Conservation (phyloP, 2,797 vertebrate species). For the Spheniscus humboldti region DNA sequence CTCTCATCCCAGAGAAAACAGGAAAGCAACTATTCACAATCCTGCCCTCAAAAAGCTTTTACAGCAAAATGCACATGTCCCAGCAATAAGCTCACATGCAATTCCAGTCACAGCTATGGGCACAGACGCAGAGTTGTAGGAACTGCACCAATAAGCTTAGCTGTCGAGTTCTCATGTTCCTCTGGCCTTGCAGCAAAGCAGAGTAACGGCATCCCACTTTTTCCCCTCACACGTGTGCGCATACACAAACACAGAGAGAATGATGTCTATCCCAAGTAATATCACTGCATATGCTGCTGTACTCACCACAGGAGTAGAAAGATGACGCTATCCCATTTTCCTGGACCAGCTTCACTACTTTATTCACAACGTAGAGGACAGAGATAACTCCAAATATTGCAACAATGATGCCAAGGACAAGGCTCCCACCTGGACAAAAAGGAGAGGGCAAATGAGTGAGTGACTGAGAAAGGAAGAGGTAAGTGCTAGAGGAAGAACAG, state of each 20-base stretch:
- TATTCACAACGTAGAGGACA: background rate
- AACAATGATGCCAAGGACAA: background rate
- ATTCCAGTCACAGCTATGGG: background rate
- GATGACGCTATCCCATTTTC: background rate
- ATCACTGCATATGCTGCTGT: background rate
- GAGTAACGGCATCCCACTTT: background rate
- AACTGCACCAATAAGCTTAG: background rate
- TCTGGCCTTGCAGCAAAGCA: background rate
- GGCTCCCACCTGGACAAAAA: conserved; percentile 16
- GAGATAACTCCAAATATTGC: conserved; percentile 20
- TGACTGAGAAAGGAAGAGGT: background rate
- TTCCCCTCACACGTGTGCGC: accelerated
- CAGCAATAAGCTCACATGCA: background rate
- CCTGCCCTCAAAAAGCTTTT: background rate
- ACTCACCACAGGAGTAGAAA: conserved; percentile 46
- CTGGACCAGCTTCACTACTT: background rate
- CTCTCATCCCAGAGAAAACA: background rate
- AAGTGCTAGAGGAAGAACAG: background rate
- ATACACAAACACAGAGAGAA: background rate
- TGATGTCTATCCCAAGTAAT: background rate
- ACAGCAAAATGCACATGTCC: background rate
- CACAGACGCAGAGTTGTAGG: background rate
- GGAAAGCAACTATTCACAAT: background rate
- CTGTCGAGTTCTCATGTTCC: background rate
- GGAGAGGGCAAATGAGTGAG: background rate